These are phyloP conservation scores for Miniopterus natalensis DNA, from an alignment of 2,113 vertebrate genomes.

Conservation along the genomic window DNA sequence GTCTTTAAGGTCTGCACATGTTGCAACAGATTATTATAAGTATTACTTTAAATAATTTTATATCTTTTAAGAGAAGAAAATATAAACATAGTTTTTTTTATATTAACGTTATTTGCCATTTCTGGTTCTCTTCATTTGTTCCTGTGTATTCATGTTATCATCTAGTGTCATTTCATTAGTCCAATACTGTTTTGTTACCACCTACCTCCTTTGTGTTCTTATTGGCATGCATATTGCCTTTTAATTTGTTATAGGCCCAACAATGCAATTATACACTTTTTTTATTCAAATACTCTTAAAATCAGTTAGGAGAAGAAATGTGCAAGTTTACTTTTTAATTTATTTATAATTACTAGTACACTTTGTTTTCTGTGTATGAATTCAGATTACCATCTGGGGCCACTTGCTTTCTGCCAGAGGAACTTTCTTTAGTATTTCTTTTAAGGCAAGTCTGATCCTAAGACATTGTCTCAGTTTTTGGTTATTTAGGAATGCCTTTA, in stretches of 20 bases:
- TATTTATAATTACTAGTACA: not conserved
- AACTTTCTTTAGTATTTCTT: not conserved
- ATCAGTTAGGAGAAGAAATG: not conserved
- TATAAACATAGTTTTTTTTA: not conserved
- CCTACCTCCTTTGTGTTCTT: not conserved
- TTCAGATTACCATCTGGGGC: not conserved
- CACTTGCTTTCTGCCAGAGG: not conserved
- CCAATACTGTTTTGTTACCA: not conserved
- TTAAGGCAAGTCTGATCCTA: not conserved
- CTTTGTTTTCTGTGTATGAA: not conserved
- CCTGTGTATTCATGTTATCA: not conserved
- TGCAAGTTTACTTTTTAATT: not conserved
- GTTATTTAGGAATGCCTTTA: not conserved
- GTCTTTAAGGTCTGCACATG: not conserved
- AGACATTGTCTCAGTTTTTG: not conserved
- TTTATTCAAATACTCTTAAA: not conserved
- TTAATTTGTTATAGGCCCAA: not conserved
- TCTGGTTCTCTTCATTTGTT: not conserved
- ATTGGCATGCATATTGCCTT: not conserved
- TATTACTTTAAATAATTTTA: not conserved
- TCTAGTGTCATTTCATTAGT: not conserved
- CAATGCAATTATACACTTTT: not conserved
- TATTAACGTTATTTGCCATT: not conserved
- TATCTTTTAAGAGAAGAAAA: not conserved
- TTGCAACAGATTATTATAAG: not conserved